Base-by-base conservation (phyloP, 30 jellyfish, hydroid and myxozoan genomes). In the Mastigias papua region DNA sequence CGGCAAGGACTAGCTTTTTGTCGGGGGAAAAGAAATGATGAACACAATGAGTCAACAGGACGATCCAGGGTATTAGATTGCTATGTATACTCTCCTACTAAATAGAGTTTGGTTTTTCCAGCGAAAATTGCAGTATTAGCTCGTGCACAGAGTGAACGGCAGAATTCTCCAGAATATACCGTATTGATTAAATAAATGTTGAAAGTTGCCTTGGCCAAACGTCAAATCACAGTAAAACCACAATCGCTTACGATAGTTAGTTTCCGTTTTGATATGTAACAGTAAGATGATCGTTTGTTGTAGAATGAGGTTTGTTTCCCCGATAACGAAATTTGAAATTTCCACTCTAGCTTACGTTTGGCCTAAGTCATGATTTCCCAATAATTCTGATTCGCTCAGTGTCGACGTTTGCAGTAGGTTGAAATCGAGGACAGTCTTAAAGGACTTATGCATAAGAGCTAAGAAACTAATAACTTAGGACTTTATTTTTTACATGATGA, bases 61-160 rank as follows among this genome's bases (percentile, higher is more conserved):
- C 57, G 93, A 84, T 70, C 93, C 93, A 54, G 93, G 93, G 93
- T 84, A 73, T 34, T 51, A 22, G n/a, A 42, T 82, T 15, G 27
- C 21, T 42, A 4, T 42, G 7, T 42, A 42, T 8, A 57, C 69
- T 57, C 17, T 0, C 19, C 4, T 5, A 5, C 17, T 0, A 57
- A 57, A 5, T 5, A 19, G 4, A 16, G 0, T 4, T 57, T 23
- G 27, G 23, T 19, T 57, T 3, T 3, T 57, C 17, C 30, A 57
- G 17, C 69, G 30, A 23, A 5, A 20, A 57, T 6, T 0, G 7
- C 0, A 19, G 19, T 57, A 16, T 57, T 6, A 23, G 30, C 30
- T 8, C 69, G 4, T 57, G 27, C 30, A 19, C 69, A 57, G 69
- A n/a, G n/a, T n/a, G n/a, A n/a, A n/a, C n/a, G n/a, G n/a, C n/a